Base-by-base conservation (phyloP, 2,113 vertebrate species). In the Jacana jacana region DNA sequence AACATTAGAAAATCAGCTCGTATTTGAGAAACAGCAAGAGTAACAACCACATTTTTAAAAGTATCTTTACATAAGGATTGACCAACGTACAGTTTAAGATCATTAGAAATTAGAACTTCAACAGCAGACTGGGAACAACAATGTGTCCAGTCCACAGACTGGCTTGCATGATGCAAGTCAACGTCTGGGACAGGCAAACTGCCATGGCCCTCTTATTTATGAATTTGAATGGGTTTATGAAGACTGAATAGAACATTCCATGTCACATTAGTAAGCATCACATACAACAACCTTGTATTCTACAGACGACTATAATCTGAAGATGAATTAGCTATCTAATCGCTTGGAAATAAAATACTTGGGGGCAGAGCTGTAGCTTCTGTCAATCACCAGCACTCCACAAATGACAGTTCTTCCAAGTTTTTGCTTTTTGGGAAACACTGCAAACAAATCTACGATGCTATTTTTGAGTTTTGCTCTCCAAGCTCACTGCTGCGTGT, bases 21-120 rank as follows among this genome's bases (percentile, higher is more conserved):
- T 58, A 31, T 27, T 94, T 81, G 39, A 82, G 35, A 33, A 31
- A 72, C 11, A 66, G 37, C 3, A 91, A 73, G 60, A 63, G 17
- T 40, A 58, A 54, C 3, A 23, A 83, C 22, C 1, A 3, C 4
- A 15, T 70, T 88, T 61, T 3, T 2, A 39, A 54, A 61, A 72
- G 5, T 73, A 49, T 49, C 15, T 52, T 76, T 77, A 49, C 13
- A 33, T 63, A 24, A 39, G 15, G 19, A 60, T 58, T 51, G 13
- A 35, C 8, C 11, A 79, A 55, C 5, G 25, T 7, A 27, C 0
- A 0, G 13, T 44, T 81, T 61, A 55, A 30, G 33, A 72, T 23
- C 6, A 72, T 5, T 9, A 69, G 17, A 82, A 85, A 23, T 61
- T 73, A 16, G 25, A 69, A 35, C 5, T 70, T 78, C 35, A 39